Evolutionary conservation across 2,888 invertebrate genomes (phyloP), one percentile per base, ranked within the genome.

Genomic region (Podotricha telesiphe): DNA sequence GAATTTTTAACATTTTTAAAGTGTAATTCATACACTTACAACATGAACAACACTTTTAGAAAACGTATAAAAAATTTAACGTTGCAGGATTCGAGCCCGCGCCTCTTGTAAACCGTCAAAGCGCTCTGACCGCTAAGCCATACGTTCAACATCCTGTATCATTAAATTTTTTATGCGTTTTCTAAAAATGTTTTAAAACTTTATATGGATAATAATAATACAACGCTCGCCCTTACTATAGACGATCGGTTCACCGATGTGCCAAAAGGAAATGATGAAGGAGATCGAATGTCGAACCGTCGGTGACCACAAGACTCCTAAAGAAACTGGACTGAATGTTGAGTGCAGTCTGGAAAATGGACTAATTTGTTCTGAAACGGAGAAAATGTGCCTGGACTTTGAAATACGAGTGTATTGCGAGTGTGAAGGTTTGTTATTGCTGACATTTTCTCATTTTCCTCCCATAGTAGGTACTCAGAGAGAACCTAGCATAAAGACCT

Each of bases 261-360:
- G 97, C 80, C 86, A 88, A 7, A 83, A 86, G 40, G 89, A 94
- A 0, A 91, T 94, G 78, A 96, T 97, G 94, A 93, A 89, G 4
- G 94, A 95, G 73, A 96, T 98, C 68, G 95, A 95, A 81, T 98
- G 98, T 78, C 94, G 97, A 45, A 96, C 96, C 0, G 94, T 95
- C 0, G 91, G 87, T 0, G 93, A 93, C 0, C 95, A 96, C 78
- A 88, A 93, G 67, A 86, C 93, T 0, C 93, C 95, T 0, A 96
- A 96, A 76, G 94, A 95, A 65, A 96, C 96, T 11, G 96, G 95
- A 0, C 94, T 97, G 65, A 94, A 96, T 79, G 96, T 96, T 0
- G 95, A 95, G 76, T 98, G 98, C 82, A 95, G 95, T 75, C 82
- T 97, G 68, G 95, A 96, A 75, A 91, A 93, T 15, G 98, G 98